Evolutionary conservation across 2,797 vertebrate genomes (phyloP), one percentile per base, ranked within the genome.

Genomic region (Bryconaethiops microstoma): DNA sequence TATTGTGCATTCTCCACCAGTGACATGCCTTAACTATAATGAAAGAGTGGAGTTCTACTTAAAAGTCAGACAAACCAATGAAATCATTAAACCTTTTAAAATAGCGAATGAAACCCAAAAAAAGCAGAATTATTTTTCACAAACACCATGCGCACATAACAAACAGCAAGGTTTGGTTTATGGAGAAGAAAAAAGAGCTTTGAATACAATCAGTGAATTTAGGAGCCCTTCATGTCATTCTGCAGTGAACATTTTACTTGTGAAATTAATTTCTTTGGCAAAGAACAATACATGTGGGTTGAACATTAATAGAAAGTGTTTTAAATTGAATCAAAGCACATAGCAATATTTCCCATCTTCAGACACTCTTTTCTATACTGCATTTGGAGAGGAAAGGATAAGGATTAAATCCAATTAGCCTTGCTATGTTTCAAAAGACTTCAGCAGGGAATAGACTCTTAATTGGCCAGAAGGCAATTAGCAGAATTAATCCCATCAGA

Each of bases 401-500:
- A 94, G 93, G 93, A 93, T 94, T 93, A 93, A 94, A 95, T 94
- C 93, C 93, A 94, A 95, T 95, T 94, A 94, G 92, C 92, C 85
- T 76, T 63, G 90, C 91, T 91, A 89, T 92, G 91, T 93, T 93
- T 93, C 92, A 91, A 89, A 89, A 92, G 89, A 91, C 90, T 91
- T 90, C 91, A 91, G 87, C 88, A 72, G 91, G 92, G 92, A 94
- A 94, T 93, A 93, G 91, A 91, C 91, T 92, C 93, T 86, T 95
- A 95, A 95, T 95, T 94, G 93, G 93, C 90, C 91, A 91, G 92
- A 92, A 94, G 92, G 94, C 93, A 95, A 95, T 95, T 95, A 95
- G 91, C 91, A 89, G 89, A 93, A 94, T 94, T 94, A 93, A 94
- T 95, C 94, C 90, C 88, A 91, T 88, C 90, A 92, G 93, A 93